phyloP scores from a whole-genome alignment of 2,888 invertebrate genomes.

The Cryptocheilus praepositus region DNA sequence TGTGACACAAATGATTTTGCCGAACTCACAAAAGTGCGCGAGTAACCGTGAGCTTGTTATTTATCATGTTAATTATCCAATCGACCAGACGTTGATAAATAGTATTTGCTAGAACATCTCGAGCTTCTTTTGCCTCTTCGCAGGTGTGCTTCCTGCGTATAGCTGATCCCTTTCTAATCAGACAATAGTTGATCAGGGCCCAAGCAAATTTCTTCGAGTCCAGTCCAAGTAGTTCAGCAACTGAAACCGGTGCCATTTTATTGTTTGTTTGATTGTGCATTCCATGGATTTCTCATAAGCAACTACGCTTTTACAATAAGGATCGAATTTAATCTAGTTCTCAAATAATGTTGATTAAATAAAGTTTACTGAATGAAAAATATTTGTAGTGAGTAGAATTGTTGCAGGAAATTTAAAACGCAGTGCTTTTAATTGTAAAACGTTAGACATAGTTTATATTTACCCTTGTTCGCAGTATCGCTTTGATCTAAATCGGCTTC shows the following conservation, averaged over 20 bases:
- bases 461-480: conserved; percentile 81
- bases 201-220: conserved; percentile 90
- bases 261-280: neutral
- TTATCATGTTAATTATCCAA: conserved; percentile 91
- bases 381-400: neutral
- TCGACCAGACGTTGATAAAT: conserved; percentile 90
- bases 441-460: conserved; percentile 1
- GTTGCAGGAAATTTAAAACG: too few species aligned
- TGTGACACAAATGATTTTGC: neutral
- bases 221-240: conserved; percentile 84
- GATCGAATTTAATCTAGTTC: too few species aligned
- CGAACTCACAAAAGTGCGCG: conserved; percentile 89
- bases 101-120: conserved; percentile 90
- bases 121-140: conserved; percentile 88
- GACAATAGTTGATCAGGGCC: conserved; percentile 90
- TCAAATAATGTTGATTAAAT: too few species aligned
- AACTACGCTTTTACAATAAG: too few species aligned
- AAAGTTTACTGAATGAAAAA: too few species aligned
- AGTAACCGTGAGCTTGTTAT: conserved; percentile 88
- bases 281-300: too few species aligned
- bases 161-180: conserved; percentile 85
- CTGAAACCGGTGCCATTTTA: conserved; percentile 68
- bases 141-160: conserved; percentile 82
- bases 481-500: conserved; percentile 84
- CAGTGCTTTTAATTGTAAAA: neutral